Base-by-base conservation (phyloP, 2,888 invertebrate genomes). In the Drosophila peninsularis region DNA sequence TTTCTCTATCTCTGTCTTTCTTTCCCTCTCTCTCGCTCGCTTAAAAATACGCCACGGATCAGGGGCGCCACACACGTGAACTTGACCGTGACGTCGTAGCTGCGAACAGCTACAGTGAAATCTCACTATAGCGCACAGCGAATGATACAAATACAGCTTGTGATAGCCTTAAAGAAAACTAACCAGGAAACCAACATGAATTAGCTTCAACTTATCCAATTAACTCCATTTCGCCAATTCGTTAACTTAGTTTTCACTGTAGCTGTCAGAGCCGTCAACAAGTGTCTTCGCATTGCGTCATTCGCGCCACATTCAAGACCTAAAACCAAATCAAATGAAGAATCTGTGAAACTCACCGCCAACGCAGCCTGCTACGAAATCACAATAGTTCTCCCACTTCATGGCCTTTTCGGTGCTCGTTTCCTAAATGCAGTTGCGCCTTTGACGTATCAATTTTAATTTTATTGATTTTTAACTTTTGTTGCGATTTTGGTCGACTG, bases 361-460 rank as follows among this genome's bases (percentile, higher is more conserved):
- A 73, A 93, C 90, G 92, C 94, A 94, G 81, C 94, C 94, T 65
- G 94, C 94, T 71, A 93, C 89, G 88, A 94, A 94, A 86, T 94
- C 94, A 62, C 90, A 90, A 75, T 91, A 92, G 79, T 90, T 88
- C 75, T 91, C 92, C 92, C 90, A 91, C 87, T 91, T 92, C 90
- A 89, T 91, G 57, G 57, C 42, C 54, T 53, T 24, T 52, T 30
- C 3, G 32, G 37, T 32, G 34, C 34, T n/a, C 27, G 34, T 21
- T 19, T 53, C 0, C 17, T 64, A 78, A 74, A 65, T 74, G 69
- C 74, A 53, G 53, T 13, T 2, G 19, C 11, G 34, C 19, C n/a
- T 62, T 41, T 24, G 24, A 44, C 32, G 7, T 17, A 5, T 9
- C 21, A 60, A 36, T 42, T 52, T 41, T 17, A 1, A 1, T 30